Base-by-base conservation (phyloP, 2,797 vertebrate species). In the Luscinia luscinia region DNA sequence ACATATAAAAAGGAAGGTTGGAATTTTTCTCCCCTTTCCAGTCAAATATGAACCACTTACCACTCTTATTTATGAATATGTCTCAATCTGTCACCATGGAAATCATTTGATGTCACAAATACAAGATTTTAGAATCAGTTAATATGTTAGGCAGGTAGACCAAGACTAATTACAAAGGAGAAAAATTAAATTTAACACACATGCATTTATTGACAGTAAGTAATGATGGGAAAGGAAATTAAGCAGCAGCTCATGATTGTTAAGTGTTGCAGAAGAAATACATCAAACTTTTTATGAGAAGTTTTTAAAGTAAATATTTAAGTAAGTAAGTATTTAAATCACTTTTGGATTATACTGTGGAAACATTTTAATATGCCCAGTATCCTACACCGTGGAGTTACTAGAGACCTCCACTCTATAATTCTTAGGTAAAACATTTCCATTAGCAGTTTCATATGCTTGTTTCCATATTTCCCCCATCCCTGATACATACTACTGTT, bases 81-180 rank as follows among this genome's bases (percentile, higher is more conserved):
- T 95, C 87, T 92, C 76, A 63, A 32, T 84, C 79, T 93, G 76
- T 93, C 73, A 81, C 89, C 52, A 69, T 91, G 82, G 84, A 95
- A 93, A 89, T 93, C 9, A 76, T 92, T 87, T 86, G 62, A 89
- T 89, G 66, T 86, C 91, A 84, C 87, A 54, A 89, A 67, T 69
- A 48, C 45, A 62, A 68, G 58, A 59, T 27, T 80, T 66, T 89
- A 68, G 64, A 67, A 84, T 89, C 66, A 68, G 73, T 91, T 91
- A 93, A 81, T 86, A 84, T 86, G 48, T 88, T 79, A 84, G 64
- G 68, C 78, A 93, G 76, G 84, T 91, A 94, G 82, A 86, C 38
- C 43, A 73, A 41, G 74, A 84, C 88, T 77, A 82, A 72, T 87
- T 95, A 69, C 46, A 48, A 86, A 76, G 69, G 40, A 54, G 36